Evolutionary conservation across 2,797 vertebrate genomes (phyloP).

Genomic region (Buphagus erythrorhynchus): DNA sequence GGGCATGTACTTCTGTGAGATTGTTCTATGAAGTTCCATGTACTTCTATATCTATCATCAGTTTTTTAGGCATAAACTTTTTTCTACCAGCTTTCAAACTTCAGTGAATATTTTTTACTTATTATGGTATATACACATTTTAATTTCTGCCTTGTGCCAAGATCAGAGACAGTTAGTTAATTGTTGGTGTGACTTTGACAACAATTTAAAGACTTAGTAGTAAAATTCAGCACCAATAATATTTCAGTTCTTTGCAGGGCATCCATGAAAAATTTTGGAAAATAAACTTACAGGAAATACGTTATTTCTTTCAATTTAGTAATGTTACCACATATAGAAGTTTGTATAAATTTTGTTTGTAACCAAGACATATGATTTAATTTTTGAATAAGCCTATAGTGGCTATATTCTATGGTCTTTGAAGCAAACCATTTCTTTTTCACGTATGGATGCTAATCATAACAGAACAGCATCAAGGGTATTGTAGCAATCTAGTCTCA

Average conservation of each 20-base stretch:
- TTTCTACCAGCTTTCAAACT: conserved; percentile 25
- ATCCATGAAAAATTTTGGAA: background rate
- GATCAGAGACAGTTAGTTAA: conserved; percentile 24
- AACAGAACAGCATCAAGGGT: background rate
- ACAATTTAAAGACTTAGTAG: background rate
- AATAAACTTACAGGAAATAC: background rate
- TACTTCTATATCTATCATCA: conserved; percentile 55
- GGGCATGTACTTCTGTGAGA: conserved; percentile 12
- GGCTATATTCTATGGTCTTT: background rate
- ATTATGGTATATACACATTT: conserved; percentile 8
- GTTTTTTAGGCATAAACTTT: conserved; percentile 56
- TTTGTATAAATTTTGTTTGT: background rate
- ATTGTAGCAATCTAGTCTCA: background rate
- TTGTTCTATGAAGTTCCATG: background rate
- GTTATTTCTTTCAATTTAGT: background rate
- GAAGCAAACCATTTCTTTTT: background rate
- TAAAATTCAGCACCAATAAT: background rate
- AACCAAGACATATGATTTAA: background rate
- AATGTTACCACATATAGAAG: background rate
- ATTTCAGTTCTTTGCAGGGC: background rate
- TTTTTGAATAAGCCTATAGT: background rate
- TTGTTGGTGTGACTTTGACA: background rate
- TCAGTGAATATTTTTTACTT: conserved; percentile 12
- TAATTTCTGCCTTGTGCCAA: conserved; percentile 19
- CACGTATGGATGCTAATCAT: background rate